Evolutionary conservation across 2,113 vertebrate genomes (phyloP), one percentile per base, ranked within the genome.

Genomic region (Psophia crepitans): DNA sequence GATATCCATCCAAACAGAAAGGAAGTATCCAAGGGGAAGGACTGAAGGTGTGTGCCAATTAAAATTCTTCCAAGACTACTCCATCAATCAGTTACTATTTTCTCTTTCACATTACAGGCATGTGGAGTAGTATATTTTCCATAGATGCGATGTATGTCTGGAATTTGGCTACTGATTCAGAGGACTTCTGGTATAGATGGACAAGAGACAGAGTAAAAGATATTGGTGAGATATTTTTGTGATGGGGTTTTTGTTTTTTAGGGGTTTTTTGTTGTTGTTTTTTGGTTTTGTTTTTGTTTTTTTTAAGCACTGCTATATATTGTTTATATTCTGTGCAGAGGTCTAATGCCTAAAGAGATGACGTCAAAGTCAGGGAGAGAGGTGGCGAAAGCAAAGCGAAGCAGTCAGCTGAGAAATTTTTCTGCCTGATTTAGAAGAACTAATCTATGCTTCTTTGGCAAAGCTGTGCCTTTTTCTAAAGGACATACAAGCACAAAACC

Each of bases 41-140:
- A 81, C 27, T 91, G 37, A 49, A 96, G 79, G 30, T 69, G 68
- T n/a, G 64, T 70, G 58, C 79, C 51, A 87, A 91, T 91, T 96
- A 96, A 96, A 90, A 96, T 82, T 87, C 85, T 93, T 96, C 49
- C 2, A 43, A 54, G 73, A 26, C 22, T 84, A 87, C 58, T 87
- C 33, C 35, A 58, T 84, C 63, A 65, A 66, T 88, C 85, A 83
- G 14, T 58, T 86, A 58, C 22, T 90, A 7, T 92, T 85, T 22
- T 64, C 57, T 94, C 35, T 90, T 73, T 90, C 37, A 37, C 2
- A 2, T 77, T 89, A 44, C 74, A 98, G 98, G 98, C 75, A 89
- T 98, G 94, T 98, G 98, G 98, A 98, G 98, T 83, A 98, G 98
- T 83, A 98, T 98, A 90, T 98, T 98, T 96, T 98, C 98, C 57